Conservation (phyloP, 2,888 invertebrate genomes). For the Papilio protenor region DNA sequence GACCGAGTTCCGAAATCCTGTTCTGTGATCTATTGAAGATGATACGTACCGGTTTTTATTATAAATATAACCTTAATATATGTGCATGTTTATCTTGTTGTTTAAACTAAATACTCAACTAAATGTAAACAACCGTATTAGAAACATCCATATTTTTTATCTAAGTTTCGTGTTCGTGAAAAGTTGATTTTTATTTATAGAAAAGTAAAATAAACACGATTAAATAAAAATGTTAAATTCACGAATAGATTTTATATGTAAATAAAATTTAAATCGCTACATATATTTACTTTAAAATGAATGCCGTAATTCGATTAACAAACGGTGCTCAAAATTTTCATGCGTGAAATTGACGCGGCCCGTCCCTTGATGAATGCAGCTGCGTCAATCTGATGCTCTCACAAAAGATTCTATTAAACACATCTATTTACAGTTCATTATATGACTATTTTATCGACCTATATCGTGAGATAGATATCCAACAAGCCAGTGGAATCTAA, state of each 20-base stretch:
- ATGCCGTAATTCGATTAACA: constrained; percentile 22
- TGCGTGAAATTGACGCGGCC: constrained; percentile 44
- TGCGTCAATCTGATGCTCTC: constrained; percentile 21
- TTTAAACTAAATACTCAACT: not conserved
- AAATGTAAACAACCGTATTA: not conserved
- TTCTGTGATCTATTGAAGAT: constrained; percentile 13
- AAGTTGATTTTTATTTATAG: not conserved
- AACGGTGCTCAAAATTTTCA: constrained; percentile 33
- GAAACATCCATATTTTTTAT: too few relatives aligned
- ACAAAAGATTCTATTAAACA: constrained; percentile 28
- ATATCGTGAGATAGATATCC: not conserved
- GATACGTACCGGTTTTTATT: not conserved
- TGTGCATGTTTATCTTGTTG: not conserved
- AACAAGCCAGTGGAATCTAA: not conserved
- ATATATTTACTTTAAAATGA: not conserved
- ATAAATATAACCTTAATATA: not conserved
- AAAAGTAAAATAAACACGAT: not conserved
- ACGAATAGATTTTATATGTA: not conserved
- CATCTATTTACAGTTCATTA: constrained; percentile 5
- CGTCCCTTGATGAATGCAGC: constrained; percentile 23
- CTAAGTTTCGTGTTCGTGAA: too few relatives aligned
- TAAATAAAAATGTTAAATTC: not conserved
- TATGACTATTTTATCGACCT: not conserved
- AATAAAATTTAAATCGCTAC: not conserved
- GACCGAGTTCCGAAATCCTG: constrained; percentile 21